Evolutionary conservation across 2,888 invertebrate genomes (phyloP).

Genomic region (Furcula furcula): DNA sequence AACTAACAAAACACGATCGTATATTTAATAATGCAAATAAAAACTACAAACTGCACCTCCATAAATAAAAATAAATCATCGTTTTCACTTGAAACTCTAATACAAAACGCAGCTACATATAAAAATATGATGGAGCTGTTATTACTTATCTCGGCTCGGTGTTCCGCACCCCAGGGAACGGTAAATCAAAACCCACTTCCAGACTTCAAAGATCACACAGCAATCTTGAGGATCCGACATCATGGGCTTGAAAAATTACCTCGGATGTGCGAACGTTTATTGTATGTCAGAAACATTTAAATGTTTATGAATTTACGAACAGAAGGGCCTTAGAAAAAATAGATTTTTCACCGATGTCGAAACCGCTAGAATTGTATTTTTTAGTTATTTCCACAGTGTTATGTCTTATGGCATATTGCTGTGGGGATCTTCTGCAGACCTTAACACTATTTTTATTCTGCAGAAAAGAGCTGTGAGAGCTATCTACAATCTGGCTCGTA

Average conservation of each 20-base stretch:
- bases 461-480: too few relatives aligned
- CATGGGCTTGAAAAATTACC: slow-evolving; percentile 44
- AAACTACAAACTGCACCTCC: slow-evolving; percentile 3
- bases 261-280: slow-evolving; percentile 31
- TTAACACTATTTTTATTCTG: too few relatives aligned
- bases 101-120: slow-evolving; percentile 46
- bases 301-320: too few relatives aligned
- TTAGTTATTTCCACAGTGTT: too few relatives aligned
- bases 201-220: slow-evolving; percentile 60
- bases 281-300: slow-evolving; percentile 22
- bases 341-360: too few relatives aligned
- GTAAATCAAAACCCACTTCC: slow-evolving; percentile 60
- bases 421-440: too few relatives aligned
- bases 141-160: slow-evolving; percentile 48
- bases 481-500: too few relatives aligned
- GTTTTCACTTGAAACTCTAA: slow-evolving; percentile 45
- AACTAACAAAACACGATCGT: too few relatives aligned
- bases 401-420: too few relatives aligned
- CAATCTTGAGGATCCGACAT: slow-evolving; percentile 54
- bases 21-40: too few relatives aligned
- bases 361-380: too few relatives aligned
- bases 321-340: too few relatives aligned
- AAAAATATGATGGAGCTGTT: slow-evolving; percentile 54
- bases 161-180: slow-evolving; percentile 40
- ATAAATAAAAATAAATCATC: slow-evolving; percentile 34